Evolutionary conservation across 2,113 vertebrate genomes (phyloP), one percentile per base, ranked within the genome.

Genomic region (Panthera leo): DNA sequence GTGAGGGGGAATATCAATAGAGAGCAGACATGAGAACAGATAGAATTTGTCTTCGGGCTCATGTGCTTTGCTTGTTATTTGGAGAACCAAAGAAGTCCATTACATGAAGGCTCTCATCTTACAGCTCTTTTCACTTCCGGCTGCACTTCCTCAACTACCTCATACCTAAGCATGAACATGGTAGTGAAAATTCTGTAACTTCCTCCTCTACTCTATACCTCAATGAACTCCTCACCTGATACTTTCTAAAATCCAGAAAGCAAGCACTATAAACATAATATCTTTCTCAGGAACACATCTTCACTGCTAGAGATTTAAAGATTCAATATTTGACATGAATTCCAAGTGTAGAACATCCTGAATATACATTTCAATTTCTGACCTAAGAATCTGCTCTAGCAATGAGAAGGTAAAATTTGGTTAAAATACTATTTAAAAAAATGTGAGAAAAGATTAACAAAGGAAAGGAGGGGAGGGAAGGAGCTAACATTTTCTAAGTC

Each of bases 341-440:
- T 94, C 67, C 53, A 96, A 94, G 88, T 73, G n/a, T 31, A 45
- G 14, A 93, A 86, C 34, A 93, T 27, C 53, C 39, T 97, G 58
- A 79, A 97, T 98, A 95, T 45, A 89, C 8, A 95, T 68, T 92
- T 92, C 67, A 82, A 55, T 90, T 95, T 96, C 65, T 90, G 63
- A 89, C n/a, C 90, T 89, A 96, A 97, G 53, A 96, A 82, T 80
- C 9, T 85, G 55, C 42, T 95, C 53, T 82, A 6, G 42, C 39
- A 83, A 83, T 92, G 36, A 88, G 70, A 96, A 73, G 53, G 70
- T 89, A 96, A 91, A 18, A 91, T 76, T 45, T 78, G 36, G 53
- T 61, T 94, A 98, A 96, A 85, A 79, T 71, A 91, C 9, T 88
- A 55, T 94, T 65, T 89, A 71, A 19, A 58, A 65, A 92, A 94